A percentile compares a stretch with the other conserved stretches of the same genome.
These are phyloP conservation scores for Melierax canorus DNA, from an alignment of 2,113 vertebrate genomes.

Conservation along the genomic window DNA sequence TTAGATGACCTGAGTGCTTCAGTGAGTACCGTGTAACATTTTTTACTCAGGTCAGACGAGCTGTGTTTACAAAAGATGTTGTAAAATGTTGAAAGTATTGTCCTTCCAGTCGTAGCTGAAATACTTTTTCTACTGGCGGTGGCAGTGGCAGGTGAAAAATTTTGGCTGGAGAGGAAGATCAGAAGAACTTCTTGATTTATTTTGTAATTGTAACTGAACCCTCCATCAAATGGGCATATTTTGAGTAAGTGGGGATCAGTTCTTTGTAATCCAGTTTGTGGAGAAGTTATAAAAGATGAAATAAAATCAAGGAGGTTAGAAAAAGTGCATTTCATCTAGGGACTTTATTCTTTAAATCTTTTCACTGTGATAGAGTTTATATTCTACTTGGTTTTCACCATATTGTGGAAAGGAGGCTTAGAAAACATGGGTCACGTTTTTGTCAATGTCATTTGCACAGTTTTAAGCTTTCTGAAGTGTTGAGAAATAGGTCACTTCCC, in stretches of 20 bases:
- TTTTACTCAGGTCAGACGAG: not conserved
- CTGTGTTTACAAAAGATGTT: not conserved
- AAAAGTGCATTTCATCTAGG: not conserved
- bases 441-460: not conserved
- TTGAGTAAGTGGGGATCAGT: not conserved
- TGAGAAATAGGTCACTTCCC: constrained; percentile 15
- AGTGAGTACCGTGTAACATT: not conserved
- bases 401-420: not conserved
- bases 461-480: not conserved
- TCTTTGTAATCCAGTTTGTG: not conserved
- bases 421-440: not conserved
- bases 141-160: not conserved
- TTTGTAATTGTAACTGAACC: not conserved
- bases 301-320: not conserved
- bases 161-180: not conserved
- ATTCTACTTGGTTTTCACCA: not conserved
- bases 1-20: not conserved
- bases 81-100: accelerated
- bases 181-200: not conserved
- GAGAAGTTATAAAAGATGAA: not conserved
- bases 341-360: not conserved
- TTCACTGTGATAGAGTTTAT: not conserved
- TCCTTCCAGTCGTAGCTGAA: not conserved
- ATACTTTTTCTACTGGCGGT: not conserved
- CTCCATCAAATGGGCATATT: not conserved